Base-by-base conservation (phyloP, 92 coral and sea anemone genomes). In the Anthopleura xanthogrammica region DNA sequence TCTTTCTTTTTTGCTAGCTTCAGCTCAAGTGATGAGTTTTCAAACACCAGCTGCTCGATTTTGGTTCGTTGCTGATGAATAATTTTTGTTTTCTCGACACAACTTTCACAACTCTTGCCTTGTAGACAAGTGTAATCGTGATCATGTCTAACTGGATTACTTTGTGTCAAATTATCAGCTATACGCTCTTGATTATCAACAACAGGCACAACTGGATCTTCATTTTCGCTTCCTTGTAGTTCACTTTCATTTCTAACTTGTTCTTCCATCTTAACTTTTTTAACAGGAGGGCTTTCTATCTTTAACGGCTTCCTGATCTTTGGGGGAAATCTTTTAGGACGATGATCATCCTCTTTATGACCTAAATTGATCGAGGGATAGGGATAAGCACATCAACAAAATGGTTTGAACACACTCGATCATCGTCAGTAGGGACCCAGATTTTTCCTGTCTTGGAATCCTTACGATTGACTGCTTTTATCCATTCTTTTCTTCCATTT, bases 351-450 rank as follows among this genome's bases (percentile, higher is more conserved):
- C 55, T 43, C 58, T 22, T 75, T 52, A 78, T 78, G 65, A 17
- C 81, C 81, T 39, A 78, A 57, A 54, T 78, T 78, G n/a, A 78
- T 46, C 60, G 83, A 29, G 60, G 82, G 81, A 60, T 70, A 58
- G 62, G 85, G 81, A 80, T 80, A 75, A 80, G 62, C 85, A 68
- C 85, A 86, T 80, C 82, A 48, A 75, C 86, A 48, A 86, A 86
- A 86, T 81, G 89, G 40, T 86, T 81, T 60, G 85, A 80, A 62
- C 89, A 81, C 54, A 82, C 78, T 78, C 80, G 74, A 79, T 75
- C 74, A 65, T 77, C 88, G 16, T 80, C 76, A 58, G 14, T 72
- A 70, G 88, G 91, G 64, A 84, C 65, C 91, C 91, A 84, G 84
- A 78, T 83, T 78, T 88, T 83, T 41, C 83, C 79, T 29, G 84